Evolutionary conservation across 2,113 vertebrate species (phyloP).

Genomic region (Polypterus bichir): DNA sequence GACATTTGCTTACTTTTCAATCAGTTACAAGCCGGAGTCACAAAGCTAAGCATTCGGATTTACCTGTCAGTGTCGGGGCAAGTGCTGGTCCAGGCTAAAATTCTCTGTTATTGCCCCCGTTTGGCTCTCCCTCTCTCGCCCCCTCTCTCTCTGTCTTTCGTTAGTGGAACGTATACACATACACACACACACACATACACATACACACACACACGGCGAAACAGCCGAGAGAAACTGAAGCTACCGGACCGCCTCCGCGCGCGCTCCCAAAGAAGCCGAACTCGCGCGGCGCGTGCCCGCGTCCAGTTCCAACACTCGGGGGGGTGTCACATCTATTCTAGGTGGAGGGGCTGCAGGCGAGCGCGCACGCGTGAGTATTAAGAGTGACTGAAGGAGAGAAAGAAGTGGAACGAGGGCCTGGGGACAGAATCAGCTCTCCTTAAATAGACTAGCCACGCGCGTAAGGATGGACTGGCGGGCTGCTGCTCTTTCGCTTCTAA

Average conservation of each 20-base stretch:
- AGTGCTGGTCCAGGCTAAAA: slow-evolving; percentile 42
- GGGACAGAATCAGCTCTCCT: no score
- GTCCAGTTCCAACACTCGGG: slow-evolving; percentile 12
- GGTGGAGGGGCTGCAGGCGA: no score
- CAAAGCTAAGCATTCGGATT: slow-evolving; percentile 17
- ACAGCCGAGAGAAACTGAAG: slow-evolving; percentile 45
- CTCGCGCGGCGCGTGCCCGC: slow-evolving; percentile 35
- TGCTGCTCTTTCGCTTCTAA: no score
- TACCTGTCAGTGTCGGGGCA: slow-evolving; percentile 33
- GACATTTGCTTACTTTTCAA: slow-evolving; percentile 41
- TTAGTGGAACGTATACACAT: slow-evolving; percentile 43
- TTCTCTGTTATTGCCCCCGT: slow-evolving; percentile 38
- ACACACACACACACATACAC: background rate
- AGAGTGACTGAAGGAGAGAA: no score
- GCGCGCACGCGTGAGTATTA: no score
- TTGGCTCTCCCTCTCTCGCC: slow-evolving; percentile 40
- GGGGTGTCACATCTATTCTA: background rate
- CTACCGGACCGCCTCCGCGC: slow-evolving; percentile 58
- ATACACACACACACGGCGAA: slow-evolving; percentile 8
- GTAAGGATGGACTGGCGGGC: no score
- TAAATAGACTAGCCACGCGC: no score
- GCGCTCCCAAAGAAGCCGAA: slow-evolving; percentile 32
- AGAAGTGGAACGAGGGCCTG: no score
- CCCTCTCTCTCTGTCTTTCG: slow-evolving; percentile 47
- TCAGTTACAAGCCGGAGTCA: slow-evolving; percentile 15